Conservation (phyloP, 30 jellyfish, hydroid and myxozoan species). For the Hydractinia echinata region DNA sequence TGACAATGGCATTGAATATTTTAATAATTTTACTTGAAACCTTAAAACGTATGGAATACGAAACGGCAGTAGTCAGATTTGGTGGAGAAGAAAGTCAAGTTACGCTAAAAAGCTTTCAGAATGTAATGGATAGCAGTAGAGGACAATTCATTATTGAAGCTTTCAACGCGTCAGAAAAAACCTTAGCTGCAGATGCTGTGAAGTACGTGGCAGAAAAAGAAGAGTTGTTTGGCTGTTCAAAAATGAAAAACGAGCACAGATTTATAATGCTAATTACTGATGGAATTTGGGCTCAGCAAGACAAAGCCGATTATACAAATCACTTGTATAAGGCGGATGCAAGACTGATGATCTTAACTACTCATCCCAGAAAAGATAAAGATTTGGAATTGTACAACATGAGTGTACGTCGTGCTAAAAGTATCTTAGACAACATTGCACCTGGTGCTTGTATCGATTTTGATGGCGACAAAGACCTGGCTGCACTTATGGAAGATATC, state of each 20-base stretch:
- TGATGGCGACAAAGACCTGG: neutral
- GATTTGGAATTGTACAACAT: neutral
- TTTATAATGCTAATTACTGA: conserved; percentile 14
- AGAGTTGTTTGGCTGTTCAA: neutral
- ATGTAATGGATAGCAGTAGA: neutral
- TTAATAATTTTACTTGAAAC: conserved; percentile 14
- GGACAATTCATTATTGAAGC: conserved; percentile 27
- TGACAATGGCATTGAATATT: conserved; percentile 18
- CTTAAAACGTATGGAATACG: conserved; percentile 6
- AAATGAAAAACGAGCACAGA: conserved; percentile 6
- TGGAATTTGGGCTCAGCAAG: conserved; percentile 28
- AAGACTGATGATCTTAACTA: conserved; percentile 15
- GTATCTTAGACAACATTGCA: conserved; percentile 5
- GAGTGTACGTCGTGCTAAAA: conserved; percentile 8
- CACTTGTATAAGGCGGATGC: neutral
- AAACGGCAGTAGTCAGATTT: conserved; percentile 24
- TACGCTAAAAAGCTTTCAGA: conserved; percentile 6
- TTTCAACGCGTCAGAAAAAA: conserved; percentile 21
- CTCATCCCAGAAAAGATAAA: conserved; percentile 16
- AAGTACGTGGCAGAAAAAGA: conserved; percentile 24
- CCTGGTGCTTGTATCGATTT: conserved; percentile 17
- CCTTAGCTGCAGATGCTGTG: conserved; percentile 14
- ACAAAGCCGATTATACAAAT: neutral
- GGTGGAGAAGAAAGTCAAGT: conserved; percentile 24
- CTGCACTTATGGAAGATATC: neutral